Evolutionary conservation across 2,888 invertebrate genomes (phyloP).

Genomic region (Yponomeuta evonymella): DNA sequence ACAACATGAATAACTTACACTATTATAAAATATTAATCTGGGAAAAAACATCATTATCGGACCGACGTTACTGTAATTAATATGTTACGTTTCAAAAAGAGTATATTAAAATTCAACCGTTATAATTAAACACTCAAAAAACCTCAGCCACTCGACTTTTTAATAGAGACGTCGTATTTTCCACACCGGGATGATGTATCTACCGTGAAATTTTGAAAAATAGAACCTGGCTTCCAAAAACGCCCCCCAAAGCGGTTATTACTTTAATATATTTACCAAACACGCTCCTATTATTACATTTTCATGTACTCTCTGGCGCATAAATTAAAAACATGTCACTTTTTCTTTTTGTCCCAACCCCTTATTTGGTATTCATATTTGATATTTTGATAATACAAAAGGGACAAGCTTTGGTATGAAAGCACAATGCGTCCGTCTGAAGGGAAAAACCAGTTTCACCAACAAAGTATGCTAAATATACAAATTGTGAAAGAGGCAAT

Average conservation of each 20-base stretch:
- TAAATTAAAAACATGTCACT: constrained; percentile 74
- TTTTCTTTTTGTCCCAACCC: constrained; percentile 71
- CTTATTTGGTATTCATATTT: constrained; percentile 77
- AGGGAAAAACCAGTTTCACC: constrained; percentile 68
- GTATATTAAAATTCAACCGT: constrained; percentile 34
- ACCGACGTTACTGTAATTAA: constrained; percentile 22
- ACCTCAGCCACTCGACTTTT: constrained; percentile 32
- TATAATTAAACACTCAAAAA: constrained; percentile 21
- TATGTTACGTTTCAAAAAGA: constrained; percentile 36
- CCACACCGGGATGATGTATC: constrained; percentile 60
- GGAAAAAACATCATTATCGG: constrained; percentile 5
- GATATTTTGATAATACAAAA: constrained; percentile 71
- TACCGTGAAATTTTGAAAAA: constrained; percentile 73
- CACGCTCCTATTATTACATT: constrained; percentile 73
- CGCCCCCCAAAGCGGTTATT: constrained; percentile 64
- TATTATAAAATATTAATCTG: constrained; percentile 4
- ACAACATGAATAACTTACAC: background rate
- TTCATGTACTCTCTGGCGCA: constrained; percentile 73
- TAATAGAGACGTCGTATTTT: constrained; percentile 69
- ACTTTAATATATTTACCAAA: constrained; percentile 74
- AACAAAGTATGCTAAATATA: constrained; percentile 69
- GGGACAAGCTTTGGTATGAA: constrained; percentile 65
- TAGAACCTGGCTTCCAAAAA: constrained; percentile 49
- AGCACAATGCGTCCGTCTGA: constrained; percentile 46
- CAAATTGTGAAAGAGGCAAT: constrained; percentile 75